Conservation (phyloP, 2,797 vertebrate genomes). For the Steatocranus sp. region DNA sequence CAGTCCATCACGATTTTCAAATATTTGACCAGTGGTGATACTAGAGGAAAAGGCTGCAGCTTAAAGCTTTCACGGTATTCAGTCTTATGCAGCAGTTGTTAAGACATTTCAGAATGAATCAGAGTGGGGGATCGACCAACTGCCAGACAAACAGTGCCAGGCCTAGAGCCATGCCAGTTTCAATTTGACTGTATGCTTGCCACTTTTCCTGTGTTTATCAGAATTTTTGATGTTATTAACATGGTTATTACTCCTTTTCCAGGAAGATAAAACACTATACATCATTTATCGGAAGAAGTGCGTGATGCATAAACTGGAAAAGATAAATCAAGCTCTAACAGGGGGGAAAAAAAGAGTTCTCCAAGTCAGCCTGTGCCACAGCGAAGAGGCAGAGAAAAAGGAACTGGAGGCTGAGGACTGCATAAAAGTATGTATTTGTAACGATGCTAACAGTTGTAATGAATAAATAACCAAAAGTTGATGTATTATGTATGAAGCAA, state of each 20-base stretch:
- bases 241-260: slow-evolving; percentile 7
- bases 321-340: slow-evolving; percentile 48
- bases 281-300: slow-evolving; percentile 46
- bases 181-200: background rate
- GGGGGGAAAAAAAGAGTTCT: background rate
- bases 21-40: background rate
- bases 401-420: slow-evolving; percentile 30
- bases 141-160: background rate
- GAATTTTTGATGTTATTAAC: slow-evolving; percentile 10
- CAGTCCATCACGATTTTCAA: background rate
- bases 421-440: slow-evolving; percentile 57
- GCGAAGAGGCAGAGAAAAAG: slow-evolving; percentile 12
- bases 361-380: slow-evolving; percentile 17
- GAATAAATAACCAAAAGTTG: slow-evolving; percentile 67
- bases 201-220: background rate
- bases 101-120: background rate
- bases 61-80: background rate
- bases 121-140: background rate
- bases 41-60: background rate
- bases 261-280: slow-evolving; percentile 14
- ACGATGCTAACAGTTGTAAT: slow-evolving; percentile 65
- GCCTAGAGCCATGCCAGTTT: background rate
- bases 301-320: slow-evolving; percentile 49
- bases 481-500: slow-evolving; percentile 71
- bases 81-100: background rate